A percentile compares a stretch with the other conserved stretches of the same genome.
Conservation (phyloP, 2,113 vertebrate species). For the Phalacrocorax aristotelis region DNA sequence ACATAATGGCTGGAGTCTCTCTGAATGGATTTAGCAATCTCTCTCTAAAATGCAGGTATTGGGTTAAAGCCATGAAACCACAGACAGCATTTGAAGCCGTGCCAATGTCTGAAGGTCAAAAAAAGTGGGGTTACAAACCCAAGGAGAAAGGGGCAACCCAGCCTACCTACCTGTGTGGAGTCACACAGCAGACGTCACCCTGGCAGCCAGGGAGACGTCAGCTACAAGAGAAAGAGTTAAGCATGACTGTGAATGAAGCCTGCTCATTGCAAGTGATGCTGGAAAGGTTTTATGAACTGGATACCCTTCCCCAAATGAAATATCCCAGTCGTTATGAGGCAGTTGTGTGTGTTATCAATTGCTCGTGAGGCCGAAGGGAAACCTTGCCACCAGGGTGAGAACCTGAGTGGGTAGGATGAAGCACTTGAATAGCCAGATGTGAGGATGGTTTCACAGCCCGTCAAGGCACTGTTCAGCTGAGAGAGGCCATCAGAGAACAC, state of each 20-base stretch:
- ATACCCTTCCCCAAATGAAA: not conserved
- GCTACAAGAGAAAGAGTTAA: not conserved
- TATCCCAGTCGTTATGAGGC: not conserved
- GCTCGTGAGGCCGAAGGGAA: not conserved
- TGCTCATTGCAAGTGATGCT: not conserved
- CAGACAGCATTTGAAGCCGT: not conserved
- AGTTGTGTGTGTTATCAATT: not conserved
- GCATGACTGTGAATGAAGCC: not conserved
- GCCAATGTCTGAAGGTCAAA: not conserved
- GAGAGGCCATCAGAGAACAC: not conserved
- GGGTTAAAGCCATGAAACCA: not conserved
- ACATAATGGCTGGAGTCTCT: not conserved
- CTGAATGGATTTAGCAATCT: not conserved
- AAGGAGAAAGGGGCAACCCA: not conserved
- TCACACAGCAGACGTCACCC: not conserved
- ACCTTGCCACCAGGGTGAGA: not conserved
- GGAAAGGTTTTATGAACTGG: not conserved
- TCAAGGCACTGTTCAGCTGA: not conserved
- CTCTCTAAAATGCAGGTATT: not conserved
- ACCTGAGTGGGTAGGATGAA: not conserved
- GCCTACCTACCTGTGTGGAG: rapidly evolving
- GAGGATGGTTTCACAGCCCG: not conserved
- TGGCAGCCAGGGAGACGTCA: not conserved
- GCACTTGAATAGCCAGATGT: not conserved
- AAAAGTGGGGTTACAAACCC: not conserved